Conservation (phyloP, 2,113 vertebrate species). For the Monopterus albus region DNA sequence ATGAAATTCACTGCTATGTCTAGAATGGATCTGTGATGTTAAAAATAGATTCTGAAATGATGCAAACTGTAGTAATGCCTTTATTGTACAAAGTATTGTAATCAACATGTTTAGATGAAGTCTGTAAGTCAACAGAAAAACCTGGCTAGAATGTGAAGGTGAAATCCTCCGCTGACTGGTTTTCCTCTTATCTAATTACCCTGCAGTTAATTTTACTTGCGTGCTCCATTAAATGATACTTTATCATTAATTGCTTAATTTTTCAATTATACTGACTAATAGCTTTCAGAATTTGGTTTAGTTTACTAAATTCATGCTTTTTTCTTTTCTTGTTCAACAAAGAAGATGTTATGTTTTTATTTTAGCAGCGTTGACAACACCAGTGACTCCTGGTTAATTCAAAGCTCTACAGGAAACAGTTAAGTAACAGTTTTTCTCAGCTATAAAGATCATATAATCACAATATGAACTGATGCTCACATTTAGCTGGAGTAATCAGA, state of each 20-base stretch:
- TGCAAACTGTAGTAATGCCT: not conserved
- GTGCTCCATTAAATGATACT: constrained; percentile 20
- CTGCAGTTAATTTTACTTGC: constrained; percentile 32
- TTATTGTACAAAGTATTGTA: not conserved
- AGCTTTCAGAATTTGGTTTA: constrained; percentile 35
- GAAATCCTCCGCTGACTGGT: constrained; percentile 5
- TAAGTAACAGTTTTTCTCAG: not conserved
- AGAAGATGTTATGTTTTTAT: constrained; percentile 3
- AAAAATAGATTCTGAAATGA: not conserved
- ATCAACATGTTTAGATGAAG: not conserved
- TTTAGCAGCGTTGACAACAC: not conserved
- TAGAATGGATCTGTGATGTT: not conserved
- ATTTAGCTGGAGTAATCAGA: constrained; percentile 35
- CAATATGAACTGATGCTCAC: not conserved
- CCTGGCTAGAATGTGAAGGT: not conserved
- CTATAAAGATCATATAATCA: not conserved
- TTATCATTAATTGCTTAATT: constrained; percentile 41
- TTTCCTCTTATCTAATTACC: constrained; percentile 35
- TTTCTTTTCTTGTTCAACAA: constrained; percentile 11
- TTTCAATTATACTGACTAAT: constrained; percentile 50
- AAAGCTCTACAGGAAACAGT: not conserved
- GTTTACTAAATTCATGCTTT: constrained; percentile 28
- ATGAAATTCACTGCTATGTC: not conserved
- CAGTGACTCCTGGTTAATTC: not conserved
- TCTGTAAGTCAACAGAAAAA: not conserved